Evolutionary conservation across 2,797 vertebrate genomes (phyloP), one percentile per base, ranked within the genome.

Genomic region (Gallinago stenura): DNA sequence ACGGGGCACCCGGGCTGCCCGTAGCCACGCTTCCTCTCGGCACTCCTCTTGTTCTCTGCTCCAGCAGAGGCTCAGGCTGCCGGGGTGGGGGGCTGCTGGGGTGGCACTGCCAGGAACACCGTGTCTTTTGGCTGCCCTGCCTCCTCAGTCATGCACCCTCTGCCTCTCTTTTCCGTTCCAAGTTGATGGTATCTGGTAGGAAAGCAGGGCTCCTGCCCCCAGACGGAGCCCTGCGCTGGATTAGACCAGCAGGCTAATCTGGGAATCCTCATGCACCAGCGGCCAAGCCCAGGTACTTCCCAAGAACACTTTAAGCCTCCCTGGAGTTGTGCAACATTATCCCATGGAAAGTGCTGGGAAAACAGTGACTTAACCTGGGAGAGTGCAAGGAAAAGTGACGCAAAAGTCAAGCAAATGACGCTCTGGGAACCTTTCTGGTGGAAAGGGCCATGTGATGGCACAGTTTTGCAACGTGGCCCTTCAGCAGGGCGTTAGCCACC

Each of bases 321-420:
- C 53, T 81, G 58, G 77, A 33, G 33, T 83, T 95, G 70, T 68
- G 73, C 85, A 93, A 31, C 1, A 0, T 65, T 70, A 30, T 90
- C 53, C 58, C 65, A 35, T 37, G 45, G 39, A 87, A 41, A 73
- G 26, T n/a, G 22, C 41, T 90, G 83, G 72, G 61, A 79, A 95
- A 95, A 68, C 12, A 75, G 65, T 78, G 70, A 90, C 78, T 95
- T 91, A 70, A 69, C 54, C 73, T 46, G 78, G 56, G 81, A 79
- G 22, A 87, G n/a, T 8, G 22, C 64, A 92, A 68, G 61, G 61
- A 76, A 68, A 62, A 58, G 56, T 72, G 81, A 20, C 51, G 65
- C 51, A 73, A 57, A 89, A 76, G 22, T 46, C 48, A 77, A 90
- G 46, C 7, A 4, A 84, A 91, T 58, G 90, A 79, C 4, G 24